Base-by-base conservation (phyloP, 2,888 invertebrate species). In the Orthosia gothica region DNA sequence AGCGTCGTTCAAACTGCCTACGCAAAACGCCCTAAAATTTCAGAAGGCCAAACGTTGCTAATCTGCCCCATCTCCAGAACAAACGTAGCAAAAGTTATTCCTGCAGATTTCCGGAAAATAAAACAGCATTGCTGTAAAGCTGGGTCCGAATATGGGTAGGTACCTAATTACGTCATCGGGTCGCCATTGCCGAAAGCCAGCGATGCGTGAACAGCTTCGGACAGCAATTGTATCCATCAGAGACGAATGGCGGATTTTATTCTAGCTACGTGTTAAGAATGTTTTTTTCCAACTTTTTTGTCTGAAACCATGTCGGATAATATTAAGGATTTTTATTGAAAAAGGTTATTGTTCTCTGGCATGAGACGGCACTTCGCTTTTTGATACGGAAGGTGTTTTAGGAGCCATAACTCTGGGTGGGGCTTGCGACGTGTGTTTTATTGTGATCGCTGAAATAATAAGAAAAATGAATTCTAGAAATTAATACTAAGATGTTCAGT, bases 241-340 rank as follows among this genome's bases (percentile, higher is more conserved):
- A 82, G 82, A 84, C 87, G 88, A 88, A 82, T 84, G 76, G 81
- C 78, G 82, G 85, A 85, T 89, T 90, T 91, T 89, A 90, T 90
- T 88, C 81, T 80, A 20, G 68, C 70, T 82, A 88, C 90, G 90
- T 90, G 91, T 86, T 77, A 84, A 52, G 85, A 89, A 89, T 89
- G 87, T 74, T 62, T 82, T 80, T 75, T 78, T 71, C 70, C 70
- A 63, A 76, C 54, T 75, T 74, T 82, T 86, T 84, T 83, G 82
- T 82, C 80, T 86, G 71, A 79, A 70, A 66, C 71, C 77, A 79
- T 77, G 74, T 82, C 72, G 66, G 73, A 76, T 84, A 85, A 85
- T 86, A 85, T 87, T 82, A 85, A 86, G 85, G 84, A 80, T 81
- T 87, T 88, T 86, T 86, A 87, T 89, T 85, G 86, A 88, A 87